These are phyloP conservation scores for Gymnarchus niloticus DNA, from an alignment of 2,113 vertebrate species.

Conservation along the genomic window DNA sequence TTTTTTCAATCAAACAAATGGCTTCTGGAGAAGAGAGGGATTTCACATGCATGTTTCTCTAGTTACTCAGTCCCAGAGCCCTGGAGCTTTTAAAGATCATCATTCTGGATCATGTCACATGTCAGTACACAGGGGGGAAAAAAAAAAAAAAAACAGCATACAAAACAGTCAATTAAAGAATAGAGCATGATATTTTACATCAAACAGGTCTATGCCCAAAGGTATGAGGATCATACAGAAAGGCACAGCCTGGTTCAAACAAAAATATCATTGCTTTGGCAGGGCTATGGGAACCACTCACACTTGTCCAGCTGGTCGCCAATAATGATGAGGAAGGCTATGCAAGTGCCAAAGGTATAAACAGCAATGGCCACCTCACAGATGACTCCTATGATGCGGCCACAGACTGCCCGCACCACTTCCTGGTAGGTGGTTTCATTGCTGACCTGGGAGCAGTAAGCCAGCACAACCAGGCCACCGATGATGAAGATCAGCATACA, in stretches of 20 bases:
- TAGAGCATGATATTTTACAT: background rate
- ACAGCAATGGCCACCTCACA: conserved; percentile 84
- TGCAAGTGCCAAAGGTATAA: conserved; percentile 96
- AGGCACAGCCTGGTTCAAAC: background rate
- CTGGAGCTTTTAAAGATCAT: background rate
- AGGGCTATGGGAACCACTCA: conserved; percentile 54
- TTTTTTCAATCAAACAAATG: background rate
- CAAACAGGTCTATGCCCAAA: background rate
- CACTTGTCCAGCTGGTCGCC: conserved; percentile 94
- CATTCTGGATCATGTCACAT: background rate
- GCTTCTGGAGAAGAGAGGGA: background rate
- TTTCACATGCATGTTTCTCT: background rate
- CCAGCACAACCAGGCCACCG: conserved; percentile 86
- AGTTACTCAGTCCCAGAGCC: background rate
- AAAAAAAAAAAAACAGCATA: background rate
- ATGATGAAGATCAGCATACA: conserved; percentile 92
- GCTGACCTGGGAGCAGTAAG: conserved; percentile 88
- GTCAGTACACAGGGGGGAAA: background rate
- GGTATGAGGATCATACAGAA: background rate
- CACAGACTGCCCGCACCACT: conserved; percentile 87
- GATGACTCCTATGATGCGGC: conserved; percentile 74
- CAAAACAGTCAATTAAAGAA: background rate
- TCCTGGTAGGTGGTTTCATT: conserved; percentile 93
- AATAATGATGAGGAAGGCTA: conserved; percentile 95
- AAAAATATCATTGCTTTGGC: background rate